Conservation (phyloP, 1,140 invertebrate species). For the Pteromalus puparum region DNA sequence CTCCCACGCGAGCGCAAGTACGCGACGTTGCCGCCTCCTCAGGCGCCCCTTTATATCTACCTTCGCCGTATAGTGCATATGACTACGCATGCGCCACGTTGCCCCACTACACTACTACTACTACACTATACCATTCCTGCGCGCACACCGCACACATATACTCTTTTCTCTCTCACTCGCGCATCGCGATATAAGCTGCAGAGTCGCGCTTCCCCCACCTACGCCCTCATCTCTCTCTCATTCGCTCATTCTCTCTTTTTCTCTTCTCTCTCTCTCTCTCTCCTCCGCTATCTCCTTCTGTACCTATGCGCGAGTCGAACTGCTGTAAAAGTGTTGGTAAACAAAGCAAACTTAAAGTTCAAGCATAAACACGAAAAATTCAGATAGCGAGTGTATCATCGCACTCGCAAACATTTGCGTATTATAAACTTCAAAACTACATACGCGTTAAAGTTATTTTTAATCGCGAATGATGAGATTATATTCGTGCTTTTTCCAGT, state of each 20-base stretch:
- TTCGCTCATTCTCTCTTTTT: conserved; percentile 16
- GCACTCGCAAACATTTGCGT: too few relatives aligned
- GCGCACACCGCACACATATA: neutral
- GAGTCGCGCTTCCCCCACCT: neutral
- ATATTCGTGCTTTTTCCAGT: too few relatives aligned
- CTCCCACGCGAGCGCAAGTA: conserved; percentile 57
- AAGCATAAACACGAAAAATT: neutral
- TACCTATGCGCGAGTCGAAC: neutral
- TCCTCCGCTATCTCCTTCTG: neutral
- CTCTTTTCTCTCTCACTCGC: neutral
- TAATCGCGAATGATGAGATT: too few relatives aligned
- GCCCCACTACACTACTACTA: too few relatives aligned
- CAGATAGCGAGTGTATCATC: too few relatives aligned
- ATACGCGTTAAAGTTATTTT: too few relatives aligned
- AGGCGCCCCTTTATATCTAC: conserved; percentile 2
- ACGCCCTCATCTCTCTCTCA: conserved; percentile 45
- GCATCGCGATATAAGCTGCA: too few relatives aligned
- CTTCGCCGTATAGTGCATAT: neutral
- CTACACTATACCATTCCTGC: too few relatives aligned
- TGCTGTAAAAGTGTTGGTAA: neutral
- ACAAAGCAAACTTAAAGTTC: neutral
- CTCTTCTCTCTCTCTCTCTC: neutral
- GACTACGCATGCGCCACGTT: neutral
- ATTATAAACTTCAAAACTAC: too few relatives aligned
- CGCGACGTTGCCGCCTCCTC: conserved; percentile 34